Conservation (phyloP, 1,140 invertebrate species). For the Ganaspis sp. region DNA sequence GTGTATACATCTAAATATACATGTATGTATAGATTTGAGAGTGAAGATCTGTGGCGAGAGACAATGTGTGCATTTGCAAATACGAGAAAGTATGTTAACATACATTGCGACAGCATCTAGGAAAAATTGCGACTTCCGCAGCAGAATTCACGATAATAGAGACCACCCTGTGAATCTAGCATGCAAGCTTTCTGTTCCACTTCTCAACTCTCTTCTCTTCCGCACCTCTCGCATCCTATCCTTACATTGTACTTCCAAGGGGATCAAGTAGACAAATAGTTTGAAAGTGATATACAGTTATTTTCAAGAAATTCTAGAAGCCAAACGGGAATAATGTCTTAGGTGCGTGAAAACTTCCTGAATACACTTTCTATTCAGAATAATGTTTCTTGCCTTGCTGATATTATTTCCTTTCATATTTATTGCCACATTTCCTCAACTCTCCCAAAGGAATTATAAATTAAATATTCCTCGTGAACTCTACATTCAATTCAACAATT, state of each 20-base stretch:
- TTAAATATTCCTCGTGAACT: not conserved
- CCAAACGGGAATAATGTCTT: constrained; percentile 17
- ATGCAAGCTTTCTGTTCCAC: constrained; percentile 53
- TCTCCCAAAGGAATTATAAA: not conserved
- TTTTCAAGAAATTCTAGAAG: constrained; percentile 65
- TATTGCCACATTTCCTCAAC: not conserved
- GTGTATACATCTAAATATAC: not conserved
- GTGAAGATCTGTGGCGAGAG: not conserved
- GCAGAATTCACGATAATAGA: constrained; percentile 68
- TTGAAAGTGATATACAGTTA: constrained; percentile 67
- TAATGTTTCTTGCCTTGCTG: constrained; percentile 19
- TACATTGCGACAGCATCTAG: constrained; percentile 33
- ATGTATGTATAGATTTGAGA: not conserved
- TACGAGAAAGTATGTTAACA: constrained; percentile 1
- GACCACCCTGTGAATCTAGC: constrained; percentile 60
- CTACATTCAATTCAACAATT: not conserved
- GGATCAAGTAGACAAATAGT: constrained; percentile 72
- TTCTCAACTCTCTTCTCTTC: constrained; percentile 41
- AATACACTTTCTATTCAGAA: not conserved
- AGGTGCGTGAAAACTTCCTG: constrained; percentile 10
- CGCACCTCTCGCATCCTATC: constrained; percentile 41
- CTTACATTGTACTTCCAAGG: constrained; percentile 51
- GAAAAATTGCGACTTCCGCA: constrained; percentile 65
- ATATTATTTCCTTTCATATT: not conserved
- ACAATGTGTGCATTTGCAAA: not conserved